Conservation (phyloP, 1,140 invertebrate species). For the Cataglyphis hispanica region DNA sequence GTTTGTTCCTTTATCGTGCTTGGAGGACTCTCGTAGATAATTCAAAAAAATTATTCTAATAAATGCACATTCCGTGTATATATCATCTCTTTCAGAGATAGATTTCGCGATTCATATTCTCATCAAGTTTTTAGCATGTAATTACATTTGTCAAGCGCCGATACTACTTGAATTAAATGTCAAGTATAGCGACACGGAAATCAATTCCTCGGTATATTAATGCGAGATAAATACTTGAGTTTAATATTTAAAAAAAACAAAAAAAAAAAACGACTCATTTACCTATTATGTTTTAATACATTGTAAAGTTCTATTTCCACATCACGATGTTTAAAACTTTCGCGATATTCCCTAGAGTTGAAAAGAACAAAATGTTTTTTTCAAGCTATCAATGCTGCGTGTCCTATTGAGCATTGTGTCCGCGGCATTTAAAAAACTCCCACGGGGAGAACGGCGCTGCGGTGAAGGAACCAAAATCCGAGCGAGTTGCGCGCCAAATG, state of each 20-base stretch:
- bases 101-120: no score
- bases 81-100: no score
- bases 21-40: neutral
- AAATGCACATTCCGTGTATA: neutral
- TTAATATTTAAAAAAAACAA: neutral
- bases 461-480: neutral
- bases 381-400: neutral
- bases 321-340: neutral
- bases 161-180: no score
- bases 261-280: neutral
- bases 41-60: slow-evolving; percentile 11
- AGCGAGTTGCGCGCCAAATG: slow-evolving; percentile 79
- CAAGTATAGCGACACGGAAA: no score
- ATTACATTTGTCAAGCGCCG: no score
- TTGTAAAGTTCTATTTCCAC: neutral
- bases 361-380: slow-evolving; percentile 22
- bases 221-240: neutral
- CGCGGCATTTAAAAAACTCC: neutral
- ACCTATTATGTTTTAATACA: neutral
- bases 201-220: neutral
- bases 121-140: no score
- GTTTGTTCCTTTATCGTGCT: neutral
- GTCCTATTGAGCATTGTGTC: neutral
- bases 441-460: neutral
- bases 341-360: neutral